Conservation (phyloP, 1,140 invertebrate species). For the Drosophila biarmipes region DNA sequence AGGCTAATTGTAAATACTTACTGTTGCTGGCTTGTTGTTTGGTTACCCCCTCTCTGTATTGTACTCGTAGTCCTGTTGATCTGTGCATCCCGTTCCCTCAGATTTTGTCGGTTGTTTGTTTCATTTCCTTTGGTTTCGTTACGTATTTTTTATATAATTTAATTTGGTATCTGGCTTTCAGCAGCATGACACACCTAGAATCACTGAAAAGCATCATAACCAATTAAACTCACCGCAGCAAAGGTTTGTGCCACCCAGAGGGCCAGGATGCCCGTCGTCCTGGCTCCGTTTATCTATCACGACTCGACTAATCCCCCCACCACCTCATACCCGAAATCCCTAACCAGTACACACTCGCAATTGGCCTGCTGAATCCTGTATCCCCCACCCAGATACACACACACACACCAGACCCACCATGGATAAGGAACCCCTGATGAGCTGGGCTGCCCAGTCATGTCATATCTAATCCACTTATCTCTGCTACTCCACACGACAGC, state of each 20-base stretch:
- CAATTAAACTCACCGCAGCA: conserved; percentile 80
- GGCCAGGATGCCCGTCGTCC: conserved; percentile 6
- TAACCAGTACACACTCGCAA: conserved; percentile 24
- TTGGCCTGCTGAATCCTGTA: conserved; percentile 34
- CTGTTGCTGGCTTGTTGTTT: conserved; percentile 37
- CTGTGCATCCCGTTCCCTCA: conserved; percentile 35
- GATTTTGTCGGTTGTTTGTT: conserved; percentile 25
- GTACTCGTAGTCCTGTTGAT: conserved; percentile 51
- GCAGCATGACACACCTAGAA: conserved; percentile 84
- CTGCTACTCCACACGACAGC: conserved; percentile 21
- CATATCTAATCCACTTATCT: background rate
- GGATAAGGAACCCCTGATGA: conserved; percentile 8
- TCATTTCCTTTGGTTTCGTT: conserved; percentile 40
- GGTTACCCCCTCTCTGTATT: conserved; percentile 28
- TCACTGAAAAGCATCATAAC: conserved; percentile 84
- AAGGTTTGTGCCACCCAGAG: conserved; percentile 76
- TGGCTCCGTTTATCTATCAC: conserved; percentile 45
- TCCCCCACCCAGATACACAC: conserved; percentile 25
- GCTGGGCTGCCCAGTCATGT: background rate
- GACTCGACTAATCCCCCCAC: conserved; percentile 16
- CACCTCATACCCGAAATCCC: conserved; percentile 20
- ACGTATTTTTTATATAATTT: conserved; percentile 59
- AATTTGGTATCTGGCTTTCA: conserved; percentile 84
- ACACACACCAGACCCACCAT: conserved; percentile 25
- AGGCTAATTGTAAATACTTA: conserved; percentile 38